These are phyloP conservation scores for Troides oblongomaculatus DNA, from an alignment of 2,888 invertebrate species.

Conservation along the genomic window DNA sequence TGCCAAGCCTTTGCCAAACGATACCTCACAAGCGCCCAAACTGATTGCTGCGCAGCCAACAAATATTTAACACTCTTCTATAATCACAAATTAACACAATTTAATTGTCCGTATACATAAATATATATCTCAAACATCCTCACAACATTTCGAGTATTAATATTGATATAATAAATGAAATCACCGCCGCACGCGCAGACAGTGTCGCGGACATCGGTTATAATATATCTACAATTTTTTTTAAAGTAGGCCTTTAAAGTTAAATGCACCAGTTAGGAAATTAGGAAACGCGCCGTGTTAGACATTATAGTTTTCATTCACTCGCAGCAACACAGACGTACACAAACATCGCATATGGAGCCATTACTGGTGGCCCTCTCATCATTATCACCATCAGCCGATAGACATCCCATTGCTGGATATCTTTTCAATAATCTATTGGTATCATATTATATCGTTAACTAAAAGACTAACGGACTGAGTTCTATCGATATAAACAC, in stretches of 20 bases:
- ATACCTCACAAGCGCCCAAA: neutral
- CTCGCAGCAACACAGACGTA: constrained; percentile 9
- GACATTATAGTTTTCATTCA: constrained; percentile 8
- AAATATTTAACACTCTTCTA: constrained; percentile 16
- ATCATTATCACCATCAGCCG: too few relatives aligned
- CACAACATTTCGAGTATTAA: constrained; percentile 38
- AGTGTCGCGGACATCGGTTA: constrained; percentile 42
- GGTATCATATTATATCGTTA: constrained; percentile 14
- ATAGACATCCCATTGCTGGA: neutral
- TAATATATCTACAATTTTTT: constrained; percentile 57
- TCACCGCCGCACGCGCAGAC: constrained; percentile 12
- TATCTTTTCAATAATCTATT: constrained; percentile 16
- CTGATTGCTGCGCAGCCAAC: constrained; percentile 2
- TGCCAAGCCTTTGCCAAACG: neutral
- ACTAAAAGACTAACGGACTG: constrained; percentile 10
- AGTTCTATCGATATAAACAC: neutral
- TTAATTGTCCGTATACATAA: constrained; percentile 14
- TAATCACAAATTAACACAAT: constrained; percentile 15
- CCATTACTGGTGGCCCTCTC: neutral
- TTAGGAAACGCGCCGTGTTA: constrained; percentile 31
- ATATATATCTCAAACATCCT: constrained; percentile 27
- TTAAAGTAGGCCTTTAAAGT: constrained; percentile 65
- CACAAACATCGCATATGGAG: constrained; percentile 6
- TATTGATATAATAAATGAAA: constrained; percentile 14
- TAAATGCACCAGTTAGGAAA: constrained; percentile 60